These are phyloP conservation scores for Aurelia aurita DNA, from an alignment of 30 jellyfish, hydroid and myxozoan species.

Conservation along the genomic window DNA sequence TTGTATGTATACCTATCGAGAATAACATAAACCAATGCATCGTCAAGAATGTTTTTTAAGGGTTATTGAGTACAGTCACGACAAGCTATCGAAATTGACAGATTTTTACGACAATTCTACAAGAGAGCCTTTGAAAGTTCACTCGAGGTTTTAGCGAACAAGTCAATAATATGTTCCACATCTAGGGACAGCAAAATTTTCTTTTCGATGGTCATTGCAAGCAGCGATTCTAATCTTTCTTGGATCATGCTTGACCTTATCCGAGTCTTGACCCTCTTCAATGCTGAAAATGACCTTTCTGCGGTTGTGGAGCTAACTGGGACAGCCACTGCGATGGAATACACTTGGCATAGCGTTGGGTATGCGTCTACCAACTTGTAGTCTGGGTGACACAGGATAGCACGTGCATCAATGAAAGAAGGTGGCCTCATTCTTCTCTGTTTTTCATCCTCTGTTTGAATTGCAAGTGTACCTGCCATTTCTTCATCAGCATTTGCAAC, in stretches of 20 bases:
- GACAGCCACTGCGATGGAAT: conserved; percentile 49
- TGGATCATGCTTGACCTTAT: conserved; percentile 15
- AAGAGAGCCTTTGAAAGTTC: conserved; percentile 45
- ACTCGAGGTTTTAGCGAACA: conserved; percentile 23
- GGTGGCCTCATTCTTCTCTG: conserved; percentile 52
- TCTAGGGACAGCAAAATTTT: conserved; percentile 10
- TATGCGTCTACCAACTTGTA: conserved; percentile 46
- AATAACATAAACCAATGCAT: conserved; percentile 4
- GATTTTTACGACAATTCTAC: conserved; percentile 9
- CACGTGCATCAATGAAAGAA: conserved; percentile 38
- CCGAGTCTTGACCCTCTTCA: conserved; percentile 22
- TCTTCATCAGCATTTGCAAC: conserved; percentile 17
- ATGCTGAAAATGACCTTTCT: conserved; percentile 21
- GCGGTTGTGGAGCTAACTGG: conserved; percentile 31
- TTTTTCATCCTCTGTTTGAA: conserved; percentile 29
- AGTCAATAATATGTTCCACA: conserved; percentile 23
- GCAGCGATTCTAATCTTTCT: conserved; percentile 44
- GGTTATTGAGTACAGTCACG: too few relatives aligned
- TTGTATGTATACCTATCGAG: conserved; percentile 8
- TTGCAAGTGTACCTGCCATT: conserved; percentile 28
- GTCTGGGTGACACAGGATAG: conserved; percentile 44
- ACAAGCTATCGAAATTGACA: conserved; percentile 11
- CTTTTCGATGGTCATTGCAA: conserved; percentile 28
- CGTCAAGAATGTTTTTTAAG: conserved; percentile 11
- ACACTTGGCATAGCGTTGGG: conserved; percentile 53